Conservation (phyloP, 2,113 vertebrate genomes). For the Quiscalus mexicanus region DNA sequence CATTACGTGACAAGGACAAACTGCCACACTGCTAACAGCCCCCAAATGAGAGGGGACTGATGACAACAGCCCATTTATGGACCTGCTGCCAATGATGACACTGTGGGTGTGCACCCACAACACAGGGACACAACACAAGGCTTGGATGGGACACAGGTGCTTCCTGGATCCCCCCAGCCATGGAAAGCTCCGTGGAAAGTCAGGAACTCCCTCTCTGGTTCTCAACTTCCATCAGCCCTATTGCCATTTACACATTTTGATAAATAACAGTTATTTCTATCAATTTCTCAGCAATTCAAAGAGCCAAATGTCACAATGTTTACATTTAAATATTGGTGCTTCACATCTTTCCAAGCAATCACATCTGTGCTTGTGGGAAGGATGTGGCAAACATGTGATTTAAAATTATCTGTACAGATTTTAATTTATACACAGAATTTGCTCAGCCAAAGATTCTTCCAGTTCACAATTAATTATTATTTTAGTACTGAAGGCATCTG, state of each 20-base stretch:
- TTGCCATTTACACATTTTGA: neutral
- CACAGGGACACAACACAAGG: neutral
- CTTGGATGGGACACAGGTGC: neutral
- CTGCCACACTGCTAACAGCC: neutral
- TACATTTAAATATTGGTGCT: neutral
- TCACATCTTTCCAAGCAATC: neutral
- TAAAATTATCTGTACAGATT: neutral
- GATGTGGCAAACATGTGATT: neutral
- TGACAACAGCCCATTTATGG: neutral
- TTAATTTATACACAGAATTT: neutral
- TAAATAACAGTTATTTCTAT: neutral
- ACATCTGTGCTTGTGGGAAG: neutral
- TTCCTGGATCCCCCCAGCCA: neutral
- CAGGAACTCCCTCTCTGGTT: neutral
- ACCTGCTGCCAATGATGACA: accelerated
- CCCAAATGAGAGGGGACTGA: neutral
- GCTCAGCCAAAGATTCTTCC: neutral
- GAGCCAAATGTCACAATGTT: neutral
- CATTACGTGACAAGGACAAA: accelerated
- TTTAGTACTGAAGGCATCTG: neutral
- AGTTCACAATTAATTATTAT: neutral
- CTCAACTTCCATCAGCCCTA: accelerated
- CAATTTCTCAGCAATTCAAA: neutral
- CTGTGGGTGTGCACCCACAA: neutral
- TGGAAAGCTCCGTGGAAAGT: neutral